Evolutionary conservation across 2,113 vertebrate species (phyloP), one percentile per base, ranked within the genome.

Genomic region (Aythya baeri): DNA sequence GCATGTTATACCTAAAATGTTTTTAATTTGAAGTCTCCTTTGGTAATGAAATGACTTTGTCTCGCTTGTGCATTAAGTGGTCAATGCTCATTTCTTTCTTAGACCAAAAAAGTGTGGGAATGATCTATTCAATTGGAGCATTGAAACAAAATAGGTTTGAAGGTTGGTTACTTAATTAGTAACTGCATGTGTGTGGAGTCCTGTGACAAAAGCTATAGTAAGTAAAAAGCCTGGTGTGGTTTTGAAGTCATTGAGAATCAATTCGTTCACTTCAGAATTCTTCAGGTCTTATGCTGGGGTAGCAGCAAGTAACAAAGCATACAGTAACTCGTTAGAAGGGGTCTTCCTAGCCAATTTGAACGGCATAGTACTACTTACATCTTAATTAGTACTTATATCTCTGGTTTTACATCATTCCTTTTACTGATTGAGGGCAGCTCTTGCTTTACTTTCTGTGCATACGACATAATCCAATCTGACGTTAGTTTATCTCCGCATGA

Each of bases 271-370:
- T 34, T 27, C 13, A 62, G 58, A 26, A 66, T 67, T 21, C 75
- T 34, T 0, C 7, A 31, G 61, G 57, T 31, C 22, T 36, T 9
- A 4, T 13, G 0, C 13, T 4, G 54, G 44, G 57, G 17, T 9
- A 52, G 59, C 74, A 67, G 79, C 12, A 6, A 17, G 66, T 54
- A 31, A 20, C 34, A 34, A 11, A 57, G 55, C 1, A 0, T 11
- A 2, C 7, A 1, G 1, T 8, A 52, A 34, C 44, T 31, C 38
- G 6, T 0, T 32, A 73, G 54, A 61, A 34, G 43, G 38, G 15
- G 36, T 8, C 22, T 3, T 13, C 66, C 71, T 36, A 44, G 72
- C 21, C 72, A 49, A 49, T 49, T 22, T 49, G 20, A 49, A 22
- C 6, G 20, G 46, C 20, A 49, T 49, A 49, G 46, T 49, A 49